Evolutionary conservation across 2,797 vertebrate species (phyloP).

Genomic region (Epinephelus awoara): DNA sequence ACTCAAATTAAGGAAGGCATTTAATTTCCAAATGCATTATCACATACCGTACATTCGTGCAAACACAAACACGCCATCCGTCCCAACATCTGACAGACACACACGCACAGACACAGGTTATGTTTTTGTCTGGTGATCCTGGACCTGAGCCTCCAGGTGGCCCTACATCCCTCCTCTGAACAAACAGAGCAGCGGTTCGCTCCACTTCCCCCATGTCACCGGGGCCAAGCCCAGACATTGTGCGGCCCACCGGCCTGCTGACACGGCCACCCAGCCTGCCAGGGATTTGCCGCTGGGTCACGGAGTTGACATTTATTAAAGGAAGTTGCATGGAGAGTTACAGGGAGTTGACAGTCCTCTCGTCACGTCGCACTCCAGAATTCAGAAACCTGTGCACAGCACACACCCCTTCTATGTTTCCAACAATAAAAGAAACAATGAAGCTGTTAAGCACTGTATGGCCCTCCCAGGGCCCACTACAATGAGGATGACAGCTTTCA

Average conservation of each 20-base stretch:
- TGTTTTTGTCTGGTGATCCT: slow-evolving; percentile 62
- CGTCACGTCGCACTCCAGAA: slow-evolving; percentile 72
- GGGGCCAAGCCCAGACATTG: slow-evolving; percentile 76
- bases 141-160: slow-evolving; percentile 75
- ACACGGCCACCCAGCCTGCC: slow-evolving; percentile 69
- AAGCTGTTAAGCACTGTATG: slow-evolving; percentile 68
- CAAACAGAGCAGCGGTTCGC: slow-evolving; percentile 70
- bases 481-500: slow-evolving; percentile 69
- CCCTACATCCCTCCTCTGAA: slow-evolving; percentile 70
- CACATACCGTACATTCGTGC: slow-evolving; percentile 8
- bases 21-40: slow-evolving; percentile 37
- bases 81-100: slow-evolving; percentile 30
- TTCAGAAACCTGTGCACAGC: slow-evolving; percentile 56
- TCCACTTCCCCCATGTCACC: slow-evolving; percentile 74
- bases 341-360: slow-evolving; percentile 76
- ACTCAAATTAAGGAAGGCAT: slow-evolving; percentile 29
- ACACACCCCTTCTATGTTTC: slow-evolving; percentile 69
- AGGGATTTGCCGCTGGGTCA: slow-evolving; percentile 74
- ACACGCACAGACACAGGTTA: slow-evolving; percentile 18
- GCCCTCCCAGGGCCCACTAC: slow-evolving; percentile 67
- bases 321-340: slow-evolving; percentile 77
- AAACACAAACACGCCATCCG: slow-evolving; percentile 32
- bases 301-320: slow-evolving; percentile 80
- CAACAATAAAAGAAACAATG: slow-evolving; percentile 81
- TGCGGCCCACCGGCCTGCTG: slow-evolving; percentile 65